Evolutionary conservation across 2,888 invertebrate species (phyloP), one percentile per base, ranked within the genome.

Genomic region (Anagyrus pseudococci): DNA sequence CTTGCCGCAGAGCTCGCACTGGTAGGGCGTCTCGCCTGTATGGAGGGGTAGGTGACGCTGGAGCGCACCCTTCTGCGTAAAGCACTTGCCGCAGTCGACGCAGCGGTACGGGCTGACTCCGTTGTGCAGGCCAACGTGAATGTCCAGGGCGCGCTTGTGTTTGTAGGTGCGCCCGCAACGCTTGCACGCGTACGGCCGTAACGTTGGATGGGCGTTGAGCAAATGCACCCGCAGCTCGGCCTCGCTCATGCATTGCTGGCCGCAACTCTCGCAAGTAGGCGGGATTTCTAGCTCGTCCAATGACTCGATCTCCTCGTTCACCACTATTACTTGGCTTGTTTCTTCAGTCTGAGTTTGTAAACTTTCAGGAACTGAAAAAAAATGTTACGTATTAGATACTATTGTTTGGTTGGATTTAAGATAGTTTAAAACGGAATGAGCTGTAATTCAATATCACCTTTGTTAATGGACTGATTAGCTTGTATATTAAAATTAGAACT

Each of bases 1-100:
- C 80, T 87, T 87, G 70, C 86, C 87, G 81, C 87, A 87, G 67
- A 85, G 77, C 76, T 86, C 86, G 76, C 87, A 87, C 82, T 87
- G 83, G 72, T 85, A 87, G 50, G 86, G 86, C 13, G 84, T 82
- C 72, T 86, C 86, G 15, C 86, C 86, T 0, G 86, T 87, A 73
- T 87, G 87, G 44, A 87, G 86, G 46, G 86, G 85, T 73, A 86
- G 83, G 71, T 87, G 87, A 70, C 87, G 79, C 76, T 85, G 85
- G 43, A 87, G 75, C 0, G 87, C 86, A 19, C 85, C 85, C 72
- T 87, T 87, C 22, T 87, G 87, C 0, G 87, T 87, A 68, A 87
- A 87, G 71, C 85, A 78, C 71, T 87, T 87, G 62, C 84, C 83
- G 76, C 87, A 87, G 73, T 84, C 83, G 60, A 82, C 83, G 70